Evolutionary conservation across 2,113 vertebrate species (phyloP).

Genomic region (Ancistrus triradiatus): DNA sequence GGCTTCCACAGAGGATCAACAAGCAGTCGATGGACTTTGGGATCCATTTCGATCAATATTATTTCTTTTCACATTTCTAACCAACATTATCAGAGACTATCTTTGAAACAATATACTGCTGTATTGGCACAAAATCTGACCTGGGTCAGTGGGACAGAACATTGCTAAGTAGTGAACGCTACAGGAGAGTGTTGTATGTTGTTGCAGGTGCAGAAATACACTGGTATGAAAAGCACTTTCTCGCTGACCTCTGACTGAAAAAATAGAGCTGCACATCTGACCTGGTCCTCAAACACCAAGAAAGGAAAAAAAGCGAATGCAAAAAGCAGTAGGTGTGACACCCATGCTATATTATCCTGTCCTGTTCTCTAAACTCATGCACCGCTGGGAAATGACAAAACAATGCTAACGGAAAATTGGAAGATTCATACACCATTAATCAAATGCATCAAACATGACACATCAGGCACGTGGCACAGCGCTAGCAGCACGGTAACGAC

Average conservation of each 20-base stretch:
- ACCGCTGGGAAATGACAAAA: slow-evolving; percentile 44
- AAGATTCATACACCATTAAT: slow-evolving; percentile 44
- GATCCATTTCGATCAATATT: no score
- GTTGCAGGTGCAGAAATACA: slow-evolving; percentile 43
- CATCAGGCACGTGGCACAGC: slow-evolving; percentile 13
- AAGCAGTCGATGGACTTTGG: no score
- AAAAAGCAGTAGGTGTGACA: slow-evolving; percentile 43
- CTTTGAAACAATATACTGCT: no score
- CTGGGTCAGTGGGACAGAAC: background rate
- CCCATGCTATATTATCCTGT: slow-evolving; percentile 46
- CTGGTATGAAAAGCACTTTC: slow-evolving; percentile 19
- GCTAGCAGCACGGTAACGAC: slow-evolving; percentile 40
- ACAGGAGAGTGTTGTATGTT: slow-evolving; percentile 22
- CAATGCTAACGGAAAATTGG: slow-evolving; percentile 41
- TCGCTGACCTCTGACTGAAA: slow-evolving; percentile 27
- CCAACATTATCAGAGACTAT: no score
- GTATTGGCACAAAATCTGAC: background rate
- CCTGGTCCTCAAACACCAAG: slow-evolving; percentile 20
- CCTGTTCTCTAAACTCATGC: slow-evolving; percentile 42
- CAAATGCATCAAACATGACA: slow-evolving; percentile 40
- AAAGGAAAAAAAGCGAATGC: slow-evolving; percentile 39
- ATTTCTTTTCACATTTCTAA: no score
- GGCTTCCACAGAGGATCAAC: no score
- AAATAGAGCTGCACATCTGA: slow-evolving; percentile 38
- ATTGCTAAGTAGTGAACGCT: background rate